These are phyloP conservation scores for Agonopterix heracliana DNA, from an alignment of 2,888 invertebrate species.

Conservation along the genomic window DNA sequence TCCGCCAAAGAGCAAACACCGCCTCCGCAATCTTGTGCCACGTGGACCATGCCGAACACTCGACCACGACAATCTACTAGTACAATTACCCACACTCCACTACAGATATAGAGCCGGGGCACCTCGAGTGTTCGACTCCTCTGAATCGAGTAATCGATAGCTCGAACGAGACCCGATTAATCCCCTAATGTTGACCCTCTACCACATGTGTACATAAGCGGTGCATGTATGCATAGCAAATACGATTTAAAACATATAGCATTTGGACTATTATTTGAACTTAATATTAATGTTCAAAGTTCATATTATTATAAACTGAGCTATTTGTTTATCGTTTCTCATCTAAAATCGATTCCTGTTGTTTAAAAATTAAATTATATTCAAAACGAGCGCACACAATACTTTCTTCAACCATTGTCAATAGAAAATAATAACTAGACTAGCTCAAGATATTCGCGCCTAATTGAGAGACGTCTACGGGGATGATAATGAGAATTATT, in stretches of 20 bases:
- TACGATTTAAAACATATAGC: too few relatives aligned
- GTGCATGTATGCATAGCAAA: neutral
- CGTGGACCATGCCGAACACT: conserved; percentile 68
- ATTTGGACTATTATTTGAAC: too few relatives aligned
- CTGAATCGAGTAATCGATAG: conserved; percentile 25
- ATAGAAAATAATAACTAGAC: too few relatives aligned
- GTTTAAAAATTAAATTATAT: too few relatives aligned
- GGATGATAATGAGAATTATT: conserved; percentile 23
- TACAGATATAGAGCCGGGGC: conserved; percentile 19
- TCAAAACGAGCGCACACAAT: too few relatives aligned
- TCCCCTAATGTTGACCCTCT: conserved; percentile 17
- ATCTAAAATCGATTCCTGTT: too few relatives aligned
- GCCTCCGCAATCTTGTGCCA: conserved; percentile 74
- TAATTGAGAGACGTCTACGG: too few relatives aligned
- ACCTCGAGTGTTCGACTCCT: conserved; percentile 19
- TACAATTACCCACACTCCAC: conserved; percentile 56
- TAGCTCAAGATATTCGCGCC: too few relatives aligned
- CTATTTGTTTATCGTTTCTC: too few relatives aligned
- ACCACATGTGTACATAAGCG: conserved; percentile 4
- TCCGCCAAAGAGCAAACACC: conserved; percentile 74
- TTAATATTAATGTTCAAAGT: too few relatives aligned
- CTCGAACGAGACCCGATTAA: conserved; percentile 18
- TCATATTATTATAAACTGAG: too few relatives aligned
- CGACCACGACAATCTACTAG: conserved; percentile 64
- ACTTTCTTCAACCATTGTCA: too few relatives aligned